Evolutionary conservation across 2,888 invertebrate species (phyloP), one percentile per base, ranked within the genome.

Genomic region (Tachina fera): DNA sequence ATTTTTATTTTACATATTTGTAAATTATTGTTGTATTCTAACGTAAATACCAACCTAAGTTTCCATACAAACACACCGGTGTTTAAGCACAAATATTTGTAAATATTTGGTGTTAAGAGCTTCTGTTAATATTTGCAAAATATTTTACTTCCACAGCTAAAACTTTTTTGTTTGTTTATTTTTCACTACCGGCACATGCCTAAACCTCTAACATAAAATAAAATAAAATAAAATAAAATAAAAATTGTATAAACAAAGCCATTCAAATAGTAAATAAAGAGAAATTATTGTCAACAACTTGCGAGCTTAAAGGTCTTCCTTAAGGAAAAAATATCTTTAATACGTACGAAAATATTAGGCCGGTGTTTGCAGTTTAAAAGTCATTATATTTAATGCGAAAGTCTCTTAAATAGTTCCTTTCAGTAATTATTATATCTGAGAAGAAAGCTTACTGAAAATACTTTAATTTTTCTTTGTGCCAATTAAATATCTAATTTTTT

Each of bases 81-180:
- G 16, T 39, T 3, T 68, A 10, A 53, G 41, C 14, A 10, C 9
- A 14, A 51, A 19, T 63, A 14, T 82, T 65, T 63, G 49, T 47
- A 82, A 82, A 70, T 82, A 82, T 63, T 61, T 72, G 67, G 60
- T 77, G 83, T 78, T 67, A 83, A 77, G 51, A 67, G 67, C 19
- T 72, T 72, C n/a, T 47, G 45, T 22, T 45, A 72, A 83, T 78
- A 78, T 83, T 83, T 61, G 43, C 51, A 31, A 72, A 71, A 56
- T 8, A 9, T 53, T 82, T 45, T 49, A 68, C 22, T 60, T 51
- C 56, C 39, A 56, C 49, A 71, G 53, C 1, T 53, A 68, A 77
- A 6, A 56, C 45, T 53, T 63, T 56, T 67, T 58, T 31, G 22
- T 1, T 16, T 58, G 11, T 39, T 67, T 56, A 31, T 16, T 45